These are phyloP conservation scores for Geotrypetes seraphini DNA, from an alignment of 2,797 vertebrate genomes.

Conservation along the genomic window DNA sequence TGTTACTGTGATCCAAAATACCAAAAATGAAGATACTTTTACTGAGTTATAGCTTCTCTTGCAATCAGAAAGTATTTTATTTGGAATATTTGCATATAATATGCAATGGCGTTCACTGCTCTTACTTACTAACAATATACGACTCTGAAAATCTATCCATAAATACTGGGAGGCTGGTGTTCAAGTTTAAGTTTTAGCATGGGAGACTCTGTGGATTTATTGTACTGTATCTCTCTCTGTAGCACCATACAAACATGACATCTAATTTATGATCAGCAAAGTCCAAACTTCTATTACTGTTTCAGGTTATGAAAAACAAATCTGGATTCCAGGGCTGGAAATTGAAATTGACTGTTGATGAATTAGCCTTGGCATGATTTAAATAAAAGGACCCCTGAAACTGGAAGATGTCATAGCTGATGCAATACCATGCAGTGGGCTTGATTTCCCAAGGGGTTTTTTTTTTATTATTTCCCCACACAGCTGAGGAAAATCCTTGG, in stretches of 20 bases:
- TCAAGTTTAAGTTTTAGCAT: conserved; percentile 24
- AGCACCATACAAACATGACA: conserved; percentile 3
- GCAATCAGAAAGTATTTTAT: conserved; percentile 18
- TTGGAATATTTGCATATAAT: conserved; percentile 30
- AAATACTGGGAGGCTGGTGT: conserved; percentile 28
- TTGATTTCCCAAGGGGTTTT: no score
- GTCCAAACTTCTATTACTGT: conserved; percentile 1
- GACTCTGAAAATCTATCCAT: conserved; percentile 25
- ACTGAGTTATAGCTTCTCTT: conserved; percentile 20
- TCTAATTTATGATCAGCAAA: neutral
- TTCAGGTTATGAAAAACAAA: neutral
- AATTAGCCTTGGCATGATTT: neutral
- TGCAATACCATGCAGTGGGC: no score
- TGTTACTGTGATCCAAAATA: conserved; percentile 39
- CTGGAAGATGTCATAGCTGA: neutral
- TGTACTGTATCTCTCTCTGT: conserved; percentile 7
- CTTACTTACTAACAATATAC: conserved; percentile 1
- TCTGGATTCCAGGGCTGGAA: neutral
- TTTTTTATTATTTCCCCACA: no score
- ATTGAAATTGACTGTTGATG: neutral
- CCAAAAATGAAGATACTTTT: conserved; percentile 32
- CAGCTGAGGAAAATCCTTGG: no score
- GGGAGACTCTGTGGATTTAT: conserved; percentile 16
- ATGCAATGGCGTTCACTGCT: conserved; percentile 17
- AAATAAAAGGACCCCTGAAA: conserved; percentile 2